These are phyloP conservation scores for Meloidogyne exigua DNA, from an alignment of 1,140 invertebrate species.

Conservation along the genomic window DNA sequence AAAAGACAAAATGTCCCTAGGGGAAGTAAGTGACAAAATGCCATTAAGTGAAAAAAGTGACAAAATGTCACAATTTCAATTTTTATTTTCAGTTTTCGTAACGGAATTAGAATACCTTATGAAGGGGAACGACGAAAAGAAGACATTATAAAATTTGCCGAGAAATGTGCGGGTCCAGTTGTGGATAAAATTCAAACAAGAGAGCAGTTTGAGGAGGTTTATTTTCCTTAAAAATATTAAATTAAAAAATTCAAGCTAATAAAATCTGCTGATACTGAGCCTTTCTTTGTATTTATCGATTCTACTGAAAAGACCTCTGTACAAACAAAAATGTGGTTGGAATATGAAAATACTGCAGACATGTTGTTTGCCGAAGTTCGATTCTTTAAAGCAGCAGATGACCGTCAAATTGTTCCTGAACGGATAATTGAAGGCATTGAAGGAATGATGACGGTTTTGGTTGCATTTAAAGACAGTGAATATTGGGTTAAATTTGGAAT, in stretches of 20 bases:
- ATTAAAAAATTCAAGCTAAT: constrained; percentile 45
- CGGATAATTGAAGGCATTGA: constrained; percentile 13
- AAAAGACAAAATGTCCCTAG: too few relatives aligned
- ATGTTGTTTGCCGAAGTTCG: constrained; percentile 51
- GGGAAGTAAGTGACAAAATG: too few relatives aligned
- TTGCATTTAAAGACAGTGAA: background rate
- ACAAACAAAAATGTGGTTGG: constrained; percentile 37
- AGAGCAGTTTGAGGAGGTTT: constrained; percentile 48
- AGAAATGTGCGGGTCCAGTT: constrained; percentile 76
- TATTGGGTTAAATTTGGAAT: constrained; percentile 18
- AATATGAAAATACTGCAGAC: constrained; percentile 49
- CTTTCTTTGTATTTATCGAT: constrained; percentile 57
- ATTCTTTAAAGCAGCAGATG: constrained; percentile 30
- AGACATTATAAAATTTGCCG: constrained; percentile 87
- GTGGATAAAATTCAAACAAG: constrained; percentile 41
- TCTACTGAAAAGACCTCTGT: constrained; percentile 27
- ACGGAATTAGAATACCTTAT: constrained; percentile 77
- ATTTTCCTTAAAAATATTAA: background rate
- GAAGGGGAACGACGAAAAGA: constrained; percentile 84
- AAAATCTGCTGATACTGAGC: constrained; percentile 50
- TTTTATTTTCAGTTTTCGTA: constrained; percentile 75
- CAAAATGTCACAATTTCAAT: background rate
- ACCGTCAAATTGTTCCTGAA: constrained; percentile 18
- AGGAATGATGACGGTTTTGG: background rate
- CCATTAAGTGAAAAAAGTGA: too few relatives aligned